phyloP scores from a whole-genome alignment of 2,113 vertebrate species.

The Regulus satrapa region DNA sequence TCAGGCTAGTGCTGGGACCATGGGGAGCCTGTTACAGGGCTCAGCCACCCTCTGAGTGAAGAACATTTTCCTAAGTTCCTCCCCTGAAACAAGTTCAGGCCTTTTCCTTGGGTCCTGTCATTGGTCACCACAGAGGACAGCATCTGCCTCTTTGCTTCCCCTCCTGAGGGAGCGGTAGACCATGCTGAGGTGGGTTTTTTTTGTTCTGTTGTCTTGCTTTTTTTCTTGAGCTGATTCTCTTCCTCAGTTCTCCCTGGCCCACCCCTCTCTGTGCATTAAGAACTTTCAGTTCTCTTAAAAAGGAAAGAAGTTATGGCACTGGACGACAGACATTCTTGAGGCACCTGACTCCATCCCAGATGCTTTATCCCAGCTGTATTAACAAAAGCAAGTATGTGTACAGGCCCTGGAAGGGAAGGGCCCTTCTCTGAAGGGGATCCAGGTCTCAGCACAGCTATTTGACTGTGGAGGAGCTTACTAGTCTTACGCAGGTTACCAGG shows the following conservation, averaged over 20 bases:
- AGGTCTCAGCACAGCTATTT: not conserved
- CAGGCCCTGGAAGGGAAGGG: not conserved
- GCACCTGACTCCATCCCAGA: not conserved
- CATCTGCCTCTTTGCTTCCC: accelerated
- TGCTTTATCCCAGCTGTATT: not conserved
- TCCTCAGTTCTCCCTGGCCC: not conserved
- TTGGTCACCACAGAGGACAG: not conserved
- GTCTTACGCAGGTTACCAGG: not conserved
- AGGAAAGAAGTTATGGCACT: not conserved
- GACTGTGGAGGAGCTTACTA: not conserved
- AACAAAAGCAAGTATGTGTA: not conserved
- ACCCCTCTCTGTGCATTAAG: not conserved
- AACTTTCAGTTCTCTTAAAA: not conserved
- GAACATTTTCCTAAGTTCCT: not conserved
- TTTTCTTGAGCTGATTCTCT: not conserved
- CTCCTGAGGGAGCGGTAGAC: not conserved
- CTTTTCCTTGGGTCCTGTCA: not conserved
- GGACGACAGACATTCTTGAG: not conserved
- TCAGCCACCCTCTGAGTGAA: not conserved
- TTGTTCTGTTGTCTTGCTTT: not conserved
- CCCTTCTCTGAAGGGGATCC: not conserved
- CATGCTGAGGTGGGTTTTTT: not conserved
- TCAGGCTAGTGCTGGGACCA: not conserved
- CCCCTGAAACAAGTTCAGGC: not conserved
- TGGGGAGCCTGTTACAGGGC: not conserved